phyloP scores from a whole-genome alignment of 2,888 invertebrate species.

The Lydus trimaculatus region DNA sequence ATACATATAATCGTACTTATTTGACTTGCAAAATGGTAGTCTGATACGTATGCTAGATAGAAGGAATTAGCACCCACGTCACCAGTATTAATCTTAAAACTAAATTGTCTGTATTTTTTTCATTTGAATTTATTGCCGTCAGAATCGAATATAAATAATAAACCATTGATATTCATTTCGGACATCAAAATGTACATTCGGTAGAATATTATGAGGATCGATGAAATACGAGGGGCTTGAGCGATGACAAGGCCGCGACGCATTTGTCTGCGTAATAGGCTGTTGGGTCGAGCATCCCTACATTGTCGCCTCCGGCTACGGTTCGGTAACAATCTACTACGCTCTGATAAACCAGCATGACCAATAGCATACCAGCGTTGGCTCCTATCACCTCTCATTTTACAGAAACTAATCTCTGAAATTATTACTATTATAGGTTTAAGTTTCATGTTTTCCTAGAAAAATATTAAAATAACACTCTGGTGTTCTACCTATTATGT shows the following conservation, averaged over 20 bases:
- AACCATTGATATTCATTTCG: not conserved
- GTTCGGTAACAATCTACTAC: constrained; percentile 40
- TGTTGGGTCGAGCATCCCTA: constrained; percentile 36
- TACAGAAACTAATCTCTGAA: not conserved
- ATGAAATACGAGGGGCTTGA: constrained; percentile 40
- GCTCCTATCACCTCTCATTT: not conserved
- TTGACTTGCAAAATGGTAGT: not conserved
- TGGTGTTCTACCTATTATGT: not conserved
- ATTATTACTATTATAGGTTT: not conserved
- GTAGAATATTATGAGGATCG: not conserved
- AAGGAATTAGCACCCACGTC: too few relatives aligned
- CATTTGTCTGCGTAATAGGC: constrained; percentile 51
- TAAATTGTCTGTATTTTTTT: not conserved
- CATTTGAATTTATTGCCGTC: not conserved
- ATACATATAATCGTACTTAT: not conserved
- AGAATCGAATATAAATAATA: not conserved
- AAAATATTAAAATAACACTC: not conserved
- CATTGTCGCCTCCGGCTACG: constrained; percentile 31
- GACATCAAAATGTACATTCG: not conserved
- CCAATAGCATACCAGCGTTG: constrained; percentile 31
- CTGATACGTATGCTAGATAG: not conserved
- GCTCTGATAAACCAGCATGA: constrained; percentile 48
- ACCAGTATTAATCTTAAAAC: not conserved
- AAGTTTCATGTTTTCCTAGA: not conserved
- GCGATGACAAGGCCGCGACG: constrained; percentile 50